A percentile compares a stretch with the other conserved stretches of the same genome.
phyloP scores from a whole-genome alignment of 2,888 invertebrate genomes.

The Oasisia sp. region DNA sequence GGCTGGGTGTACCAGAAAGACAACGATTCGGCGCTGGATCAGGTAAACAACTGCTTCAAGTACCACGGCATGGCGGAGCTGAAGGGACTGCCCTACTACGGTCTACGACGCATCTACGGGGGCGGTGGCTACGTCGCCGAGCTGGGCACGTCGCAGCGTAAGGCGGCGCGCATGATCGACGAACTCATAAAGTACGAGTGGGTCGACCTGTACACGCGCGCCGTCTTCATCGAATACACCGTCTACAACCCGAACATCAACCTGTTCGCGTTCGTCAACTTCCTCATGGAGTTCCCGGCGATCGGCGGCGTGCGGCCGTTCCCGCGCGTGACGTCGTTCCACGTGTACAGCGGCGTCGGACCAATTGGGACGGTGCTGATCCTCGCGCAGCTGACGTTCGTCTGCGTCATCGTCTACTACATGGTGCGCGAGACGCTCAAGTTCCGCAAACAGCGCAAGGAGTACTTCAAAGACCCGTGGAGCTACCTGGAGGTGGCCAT shows the following conservation, averaged over 20 bases:
- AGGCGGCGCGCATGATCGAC: slow-evolving; percentile 30
- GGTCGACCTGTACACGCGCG: slow-evolving; percentile 38
- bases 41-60: background rate
- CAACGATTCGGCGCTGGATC: slow-evolving; percentile 20
- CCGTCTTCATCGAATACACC: slow-evolving; percentile 37
- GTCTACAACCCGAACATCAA: slow-evolving; percentile 50
- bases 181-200: slow-evolving; percentile 31
- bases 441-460: slow-evolving; percentile 32
- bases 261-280: slow-evolving; percentile 51
- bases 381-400: slow-evolving; percentile 32
- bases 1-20: slow-evolving; percentile 49
- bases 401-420: slow-evolving; percentile 38
- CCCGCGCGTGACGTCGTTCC: slow-evolving; percentile 45
- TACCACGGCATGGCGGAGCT: slow-evolving; percentile 24
- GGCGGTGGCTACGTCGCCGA: slow-evolving; percentile 44
- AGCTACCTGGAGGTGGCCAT: slow-evolving; percentile 56
- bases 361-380: slow-evolving; percentile 28
- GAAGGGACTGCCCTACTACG: slow-evolving; percentile 34
- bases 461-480: slow-evolving; percentile 56
- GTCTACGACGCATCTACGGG: slow-evolving; percentile 34
- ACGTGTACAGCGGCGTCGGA: slow-evolving; percentile 36
- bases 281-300: slow-evolving; percentile 55
- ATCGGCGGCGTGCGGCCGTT: slow-evolving; percentile 51
- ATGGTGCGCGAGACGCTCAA: slow-evolving; percentile 35
- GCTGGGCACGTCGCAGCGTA: slow-evolving; percentile 33